Evolutionary conservation across 2,797 vertebrate genomes (phyloP).

Genomic region (Molothrus ater): DNA sequence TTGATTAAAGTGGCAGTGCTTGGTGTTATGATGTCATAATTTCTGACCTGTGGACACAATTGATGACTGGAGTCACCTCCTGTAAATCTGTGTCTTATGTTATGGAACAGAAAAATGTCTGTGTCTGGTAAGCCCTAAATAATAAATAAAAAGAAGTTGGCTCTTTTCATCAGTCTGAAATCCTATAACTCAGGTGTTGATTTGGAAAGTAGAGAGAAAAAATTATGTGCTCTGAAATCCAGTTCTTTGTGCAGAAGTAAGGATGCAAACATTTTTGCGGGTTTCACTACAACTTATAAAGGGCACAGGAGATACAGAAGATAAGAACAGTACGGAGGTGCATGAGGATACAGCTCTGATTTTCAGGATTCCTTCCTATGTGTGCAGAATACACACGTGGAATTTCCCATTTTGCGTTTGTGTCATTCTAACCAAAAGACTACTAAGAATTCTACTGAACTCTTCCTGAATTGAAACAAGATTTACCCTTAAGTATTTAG

Average conservation of each 20-base stretch:
- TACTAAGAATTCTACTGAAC: neutral
- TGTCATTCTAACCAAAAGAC: neutral
- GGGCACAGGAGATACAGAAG: neutral
- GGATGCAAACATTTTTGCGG: neutral
- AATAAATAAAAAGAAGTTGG: neutral
- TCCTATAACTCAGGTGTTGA: neutral
- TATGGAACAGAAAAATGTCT: neutral
- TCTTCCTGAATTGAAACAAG: neutral
- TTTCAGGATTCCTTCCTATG: neutral
- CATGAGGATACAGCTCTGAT: neutral
- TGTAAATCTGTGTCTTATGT: neutral
- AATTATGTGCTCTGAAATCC: neutral
- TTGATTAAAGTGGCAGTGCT: neutral
- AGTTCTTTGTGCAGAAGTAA: neutral
- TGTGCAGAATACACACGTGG: accelerated
- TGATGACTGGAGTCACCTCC: neutral
- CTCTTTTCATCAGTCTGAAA: neutral
- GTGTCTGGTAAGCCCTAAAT: neutral
- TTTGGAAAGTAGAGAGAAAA: neutral
- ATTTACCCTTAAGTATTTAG: neutral
- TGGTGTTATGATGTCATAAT: neutral
- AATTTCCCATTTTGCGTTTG: neutral
- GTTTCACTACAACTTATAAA: neutral
- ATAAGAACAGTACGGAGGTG: neutral
- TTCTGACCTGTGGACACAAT: neutral